Percentiles rank a stretch among this genome's conserved stretches.
Conservation (phyloP, 2,797 vertebrate species). For the Pangasius mekongensis region DNA sequence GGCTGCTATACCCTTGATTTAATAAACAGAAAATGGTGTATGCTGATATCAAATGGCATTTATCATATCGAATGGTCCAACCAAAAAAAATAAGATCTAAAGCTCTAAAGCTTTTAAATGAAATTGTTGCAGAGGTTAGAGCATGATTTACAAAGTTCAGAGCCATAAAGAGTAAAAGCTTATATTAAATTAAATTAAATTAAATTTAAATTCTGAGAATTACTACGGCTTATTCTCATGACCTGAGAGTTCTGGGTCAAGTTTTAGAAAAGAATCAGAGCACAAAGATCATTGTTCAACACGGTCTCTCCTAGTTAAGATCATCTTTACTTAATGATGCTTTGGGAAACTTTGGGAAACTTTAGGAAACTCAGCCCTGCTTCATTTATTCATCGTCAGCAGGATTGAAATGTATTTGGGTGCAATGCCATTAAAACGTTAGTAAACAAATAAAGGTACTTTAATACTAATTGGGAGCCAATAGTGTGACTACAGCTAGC, state of each 20-base stretch:
- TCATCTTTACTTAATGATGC: background rate
- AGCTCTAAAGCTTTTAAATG: background rate
- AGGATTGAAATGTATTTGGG: background rate
- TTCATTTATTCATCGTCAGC: background rate
- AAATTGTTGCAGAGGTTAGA: background rate
- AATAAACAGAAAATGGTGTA: background rate
- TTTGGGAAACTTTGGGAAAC: background rate
- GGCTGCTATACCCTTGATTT: background rate
- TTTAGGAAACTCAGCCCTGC: background rate
- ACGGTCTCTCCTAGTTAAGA: background rate
- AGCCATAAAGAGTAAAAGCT: background rate
- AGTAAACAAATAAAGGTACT: background rate
- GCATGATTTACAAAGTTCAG: background rate
- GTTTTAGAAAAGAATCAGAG: background rate
- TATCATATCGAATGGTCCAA: background rate
- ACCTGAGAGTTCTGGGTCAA: background rate
- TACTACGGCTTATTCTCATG: background rate
- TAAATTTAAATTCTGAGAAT: background rate
- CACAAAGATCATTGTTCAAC: background rate
- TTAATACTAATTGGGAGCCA: slow-evolving; percentile 1
- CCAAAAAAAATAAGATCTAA: background rate
- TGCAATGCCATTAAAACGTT: background rate
- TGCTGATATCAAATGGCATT: background rate
- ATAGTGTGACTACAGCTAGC: background rate
- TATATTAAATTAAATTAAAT: too few relatives aligned